Evolutionary conservation across 2,888 invertebrate species (phyloP).

Genomic region (Artemia sinica): DNA sequence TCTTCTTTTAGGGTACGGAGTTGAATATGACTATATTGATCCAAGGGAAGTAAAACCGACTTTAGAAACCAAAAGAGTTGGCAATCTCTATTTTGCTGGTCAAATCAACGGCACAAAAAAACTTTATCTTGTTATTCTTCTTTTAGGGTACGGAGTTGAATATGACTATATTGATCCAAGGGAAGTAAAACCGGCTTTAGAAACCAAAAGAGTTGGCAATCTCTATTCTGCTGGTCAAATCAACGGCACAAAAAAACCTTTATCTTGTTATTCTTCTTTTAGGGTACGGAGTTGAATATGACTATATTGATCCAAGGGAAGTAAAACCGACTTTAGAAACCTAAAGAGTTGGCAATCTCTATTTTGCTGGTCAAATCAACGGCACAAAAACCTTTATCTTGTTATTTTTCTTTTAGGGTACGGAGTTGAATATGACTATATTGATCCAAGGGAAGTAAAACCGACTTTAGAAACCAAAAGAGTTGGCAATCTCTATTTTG

Average conservation of each 20-base stretch:
- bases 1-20: conserved; percentile 45
- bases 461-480: conserved; percentile 53
- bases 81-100: conserved; percentile 61
- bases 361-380: conserved; percentile 77
- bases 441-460: conserved; percentile 63
- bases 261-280: conserved; percentile 20
- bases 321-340: conserved; percentile 54
- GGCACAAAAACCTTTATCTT: too few species aligned
- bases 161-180: conserved; percentile 75
- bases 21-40: conserved; percentile 73
- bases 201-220: conserved; percentile 49
- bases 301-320: conserved; percentile 69
- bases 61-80: conserved; percentile 53
- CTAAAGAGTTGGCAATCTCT: conserved; percentile 48
- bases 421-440: conserved; percentile 72
- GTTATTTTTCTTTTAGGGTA: conserved; percentile 37
- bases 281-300: conserved; percentile 69
- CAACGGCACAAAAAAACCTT: conserved; percentile 75
- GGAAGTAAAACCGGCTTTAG: conserved; percentile 51
- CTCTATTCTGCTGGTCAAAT: conserved; percentile 77
- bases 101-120: conserved; percentile 85
- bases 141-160: conserved; percentile 54
- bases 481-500: conserved; percentile 53
- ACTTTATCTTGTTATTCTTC: too few species aligned
- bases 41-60: conserved; percentile 54